Evolutionary conservation across 2,113 vertebrate species (phyloP).

Genomic region (Oreochromis niloticus): DNA sequence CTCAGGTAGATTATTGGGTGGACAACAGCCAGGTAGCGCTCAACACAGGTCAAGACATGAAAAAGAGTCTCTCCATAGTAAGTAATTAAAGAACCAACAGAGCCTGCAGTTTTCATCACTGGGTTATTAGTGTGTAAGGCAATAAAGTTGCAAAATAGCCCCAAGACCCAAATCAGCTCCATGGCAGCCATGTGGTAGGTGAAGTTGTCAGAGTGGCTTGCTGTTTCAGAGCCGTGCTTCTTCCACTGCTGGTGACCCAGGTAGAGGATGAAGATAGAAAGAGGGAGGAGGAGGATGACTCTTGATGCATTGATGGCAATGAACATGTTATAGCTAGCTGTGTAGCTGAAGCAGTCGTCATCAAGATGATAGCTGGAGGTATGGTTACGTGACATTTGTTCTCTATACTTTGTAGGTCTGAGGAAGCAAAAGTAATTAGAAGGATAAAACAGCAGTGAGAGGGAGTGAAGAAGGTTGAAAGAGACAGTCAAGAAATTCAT

Average conservation of each 20-base stretch:
- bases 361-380: neutral
- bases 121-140: rapidly evolving
- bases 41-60: neutral
- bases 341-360: neutral
- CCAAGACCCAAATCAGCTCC: neutral
- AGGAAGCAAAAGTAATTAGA: neutral
- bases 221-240: rapidly evolving
- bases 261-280: neutral
- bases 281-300: neutral
- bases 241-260: neutral
- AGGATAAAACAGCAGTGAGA: neutral
- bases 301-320: neutral
- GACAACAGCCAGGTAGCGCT: neutral
- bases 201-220: neutral
- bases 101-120: rapidly evolving
- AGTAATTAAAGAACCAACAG: rapidly evolving
- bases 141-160: rapidly evolving
- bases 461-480: neutral
- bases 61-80: neutral
- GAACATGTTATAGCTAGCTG: neutral
- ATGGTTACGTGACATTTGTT: neutral
- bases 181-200: neutral
- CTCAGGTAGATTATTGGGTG: neutral
- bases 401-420: neutral
- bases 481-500: rapidly evolving